Percentiles rank a stretch among this genome's conserved stretches.
Evolutionary conservation across 2,797 vertebrate genomes (phyloP).

Genomic region (Allobates femoralis): DNA sequence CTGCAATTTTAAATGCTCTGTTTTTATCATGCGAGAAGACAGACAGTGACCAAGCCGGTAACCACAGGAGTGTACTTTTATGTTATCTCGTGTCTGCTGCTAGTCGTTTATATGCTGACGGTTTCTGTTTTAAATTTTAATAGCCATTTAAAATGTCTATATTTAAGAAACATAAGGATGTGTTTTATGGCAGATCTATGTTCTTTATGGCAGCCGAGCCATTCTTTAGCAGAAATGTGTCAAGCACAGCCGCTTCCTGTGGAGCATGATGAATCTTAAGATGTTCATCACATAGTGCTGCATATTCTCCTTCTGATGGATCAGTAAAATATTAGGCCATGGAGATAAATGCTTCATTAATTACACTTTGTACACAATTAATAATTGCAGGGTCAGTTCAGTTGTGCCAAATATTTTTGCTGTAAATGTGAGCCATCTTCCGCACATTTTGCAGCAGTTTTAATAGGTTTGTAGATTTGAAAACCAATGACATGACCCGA

Average conservation of each 20-base stretch:
- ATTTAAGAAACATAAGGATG: constrained; percentile 47
- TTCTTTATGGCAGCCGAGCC: constrained; percentile 25
- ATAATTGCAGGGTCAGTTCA: not conserved
- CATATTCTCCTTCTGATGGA: not conserved
- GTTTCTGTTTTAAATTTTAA: constrained; percentile 48
- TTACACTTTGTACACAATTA: not conserved
- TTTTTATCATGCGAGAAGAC: constrained; percentile 31
- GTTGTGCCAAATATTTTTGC: not conserved
- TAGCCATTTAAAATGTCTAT: constrained; percentile 51
- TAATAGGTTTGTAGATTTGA: too few relatives aligned
- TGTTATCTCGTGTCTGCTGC: constrained; percentile 46
- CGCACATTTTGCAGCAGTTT: too few relatives aligned
- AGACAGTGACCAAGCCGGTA: constrained; percentile 27
- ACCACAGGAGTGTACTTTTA: constrained; percentile 37
- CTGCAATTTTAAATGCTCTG: constrained; percentile 1
- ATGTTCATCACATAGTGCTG: not conserved
- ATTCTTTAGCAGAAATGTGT: constrained; percentile 37
- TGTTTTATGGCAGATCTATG: constrained; percentile 50
- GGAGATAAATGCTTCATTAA: not conserved
- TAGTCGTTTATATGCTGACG: constrained; percentile 49
- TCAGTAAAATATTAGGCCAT: not conserved
- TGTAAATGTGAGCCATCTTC: too few relatives aligned
- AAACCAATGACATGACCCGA: too few relatives aligned
- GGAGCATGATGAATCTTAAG: constrained; percentile 24
- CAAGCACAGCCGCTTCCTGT: constrained; percentile 39